Conservation (phyloP, 2,797 vertebrate genomes). For the Micrastur ruficollis region DNA sequence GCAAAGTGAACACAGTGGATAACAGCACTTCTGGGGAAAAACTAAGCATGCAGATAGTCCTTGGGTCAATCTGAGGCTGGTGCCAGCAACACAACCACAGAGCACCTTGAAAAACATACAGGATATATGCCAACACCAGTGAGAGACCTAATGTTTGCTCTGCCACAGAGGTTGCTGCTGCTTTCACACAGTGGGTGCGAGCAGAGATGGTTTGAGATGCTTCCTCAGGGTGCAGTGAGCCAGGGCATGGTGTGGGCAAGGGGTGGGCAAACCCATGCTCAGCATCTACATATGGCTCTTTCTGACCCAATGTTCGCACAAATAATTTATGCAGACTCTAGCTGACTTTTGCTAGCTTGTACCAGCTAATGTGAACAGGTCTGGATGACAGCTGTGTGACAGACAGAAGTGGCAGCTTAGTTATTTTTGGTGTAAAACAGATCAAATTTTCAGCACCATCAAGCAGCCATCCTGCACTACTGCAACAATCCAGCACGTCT, state of each 20-base stretch:
- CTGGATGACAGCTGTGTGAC: not conserved
- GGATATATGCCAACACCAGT: not conserved
- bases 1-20: not conserved
- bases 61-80: not conserved
- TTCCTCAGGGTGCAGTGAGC: not conserved
- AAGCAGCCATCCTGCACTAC: not conserved
- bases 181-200: accelerated
- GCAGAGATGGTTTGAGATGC: not conserved
- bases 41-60: not conserved
- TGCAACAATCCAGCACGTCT: not conserved
- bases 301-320: accelerated
- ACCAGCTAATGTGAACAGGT: not conserved
- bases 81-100: accelerated
- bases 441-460: not conserved
- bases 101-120: not conserved
- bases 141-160: not conserved
- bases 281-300: not conserved
- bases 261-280: not conserved
- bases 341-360: not conserved
- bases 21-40: not conserved
- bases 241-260: not conserved
- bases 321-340: not conserved
- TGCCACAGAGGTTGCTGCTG: not conserved
- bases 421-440: not conserved
- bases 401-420: not conserved